These are phyloP conservation scores for Polydrusus tereticollis DNA, from an alignment of 2,888 invertebrate genomes.

Conservation along the genomic window DNA sequence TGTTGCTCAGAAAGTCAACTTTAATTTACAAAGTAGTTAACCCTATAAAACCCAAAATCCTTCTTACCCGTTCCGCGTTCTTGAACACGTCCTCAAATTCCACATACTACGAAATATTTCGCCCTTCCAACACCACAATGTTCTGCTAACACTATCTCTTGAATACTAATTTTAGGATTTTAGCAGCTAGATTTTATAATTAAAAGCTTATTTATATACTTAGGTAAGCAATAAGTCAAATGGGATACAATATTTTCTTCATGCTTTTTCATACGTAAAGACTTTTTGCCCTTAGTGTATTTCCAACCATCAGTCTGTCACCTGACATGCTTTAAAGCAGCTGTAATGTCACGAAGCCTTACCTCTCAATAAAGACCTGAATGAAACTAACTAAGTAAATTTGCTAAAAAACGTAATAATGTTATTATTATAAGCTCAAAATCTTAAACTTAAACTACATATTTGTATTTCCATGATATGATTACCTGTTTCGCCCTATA, in stretches of 20 bases:
- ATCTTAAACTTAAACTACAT: too few species aligned
- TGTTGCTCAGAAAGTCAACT: conserved; percentile 29
- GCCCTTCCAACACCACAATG: conserved; percentile 27
- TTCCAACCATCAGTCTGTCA: too few species aligned
- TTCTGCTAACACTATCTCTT: conserved; percentile 31
- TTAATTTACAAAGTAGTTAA: conserved; percentile 34
- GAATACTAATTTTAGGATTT: conserved; percentile 35
- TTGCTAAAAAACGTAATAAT: too few species aligned
- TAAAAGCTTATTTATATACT: conserved; percentile 23
- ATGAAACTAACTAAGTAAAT: too few species aligned
- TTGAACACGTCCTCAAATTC: conserved; percentile 31
- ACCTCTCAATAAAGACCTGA: too few species aligned
- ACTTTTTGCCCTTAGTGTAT: too few species aligned
- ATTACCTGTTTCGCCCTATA: too few species aligned
- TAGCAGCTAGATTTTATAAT: conserved; percentile 34
- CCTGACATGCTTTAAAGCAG: too few species aligned
- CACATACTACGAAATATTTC: conserved; percentile 37
- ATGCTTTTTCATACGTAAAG: too few species aligned
- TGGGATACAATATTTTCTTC: neutral
- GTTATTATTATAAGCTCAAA: too few species aligned
- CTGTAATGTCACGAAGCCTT: too few species aligned
- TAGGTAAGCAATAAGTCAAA: neutral
- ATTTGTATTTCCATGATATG: too few species aligned
- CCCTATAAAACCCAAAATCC: conserved; percentile 20
- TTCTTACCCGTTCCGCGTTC: conserved; percentile 31